Percentiles rank a stretch among this genome's conserved stretches.
These are phyloP conservation scores for Phyllopteryx taeniolatus DNA, from an alignment of 2,113 vertebrate genomes.

Conservation along the genomic window DNA sequence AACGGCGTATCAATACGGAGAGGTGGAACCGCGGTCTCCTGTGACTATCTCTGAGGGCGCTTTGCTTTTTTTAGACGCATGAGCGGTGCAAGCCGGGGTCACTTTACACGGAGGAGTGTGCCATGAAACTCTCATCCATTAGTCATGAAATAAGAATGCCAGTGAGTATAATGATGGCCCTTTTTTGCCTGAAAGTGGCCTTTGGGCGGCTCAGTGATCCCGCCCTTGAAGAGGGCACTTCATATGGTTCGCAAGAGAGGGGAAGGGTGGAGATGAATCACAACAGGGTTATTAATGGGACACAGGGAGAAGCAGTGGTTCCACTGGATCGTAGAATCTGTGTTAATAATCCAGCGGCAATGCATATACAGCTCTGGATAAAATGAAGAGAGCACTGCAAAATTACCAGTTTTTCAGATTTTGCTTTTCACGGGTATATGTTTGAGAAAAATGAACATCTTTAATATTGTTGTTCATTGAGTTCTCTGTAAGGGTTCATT, in stretches of 20 bases:
- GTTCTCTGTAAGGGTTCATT: neutral
- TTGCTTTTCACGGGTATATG: neutral
- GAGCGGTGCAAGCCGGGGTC: conserved; percentile 40
- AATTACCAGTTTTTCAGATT: neutral
- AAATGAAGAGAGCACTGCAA: neutral
- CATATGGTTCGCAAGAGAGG: conserved; percentile 13
- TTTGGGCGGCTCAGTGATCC: conserved; percentile 32
- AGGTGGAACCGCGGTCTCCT: conserved; percentile 52
- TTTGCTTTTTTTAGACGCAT: conserved; percentile 64
- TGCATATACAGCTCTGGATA: neutral
- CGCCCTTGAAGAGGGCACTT: conserved; percentile 24
- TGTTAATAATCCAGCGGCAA: neutral
- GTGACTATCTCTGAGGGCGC: conserved; percentile 53
- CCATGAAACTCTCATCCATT: conserved; percentile 51
- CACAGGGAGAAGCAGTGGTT: neutral
- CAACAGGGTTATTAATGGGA: conserved; percentile 20
- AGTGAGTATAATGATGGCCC: conserved; percentile 49
- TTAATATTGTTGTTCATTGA: no score
- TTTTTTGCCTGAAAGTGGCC: conserved; percentile 54
- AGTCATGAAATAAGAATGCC: conserved; percentile 64
- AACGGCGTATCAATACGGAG: conserved; percentile 51
- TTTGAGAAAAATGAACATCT: no score
- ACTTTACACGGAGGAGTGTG: conserved; percentile 57
- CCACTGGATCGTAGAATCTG: neutral
- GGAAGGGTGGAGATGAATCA: conserved; percentile 11